Evolutionary conservation across 2,888 invertebrate species (phyloP).

Genomic region (Altica lythri): DNA sequence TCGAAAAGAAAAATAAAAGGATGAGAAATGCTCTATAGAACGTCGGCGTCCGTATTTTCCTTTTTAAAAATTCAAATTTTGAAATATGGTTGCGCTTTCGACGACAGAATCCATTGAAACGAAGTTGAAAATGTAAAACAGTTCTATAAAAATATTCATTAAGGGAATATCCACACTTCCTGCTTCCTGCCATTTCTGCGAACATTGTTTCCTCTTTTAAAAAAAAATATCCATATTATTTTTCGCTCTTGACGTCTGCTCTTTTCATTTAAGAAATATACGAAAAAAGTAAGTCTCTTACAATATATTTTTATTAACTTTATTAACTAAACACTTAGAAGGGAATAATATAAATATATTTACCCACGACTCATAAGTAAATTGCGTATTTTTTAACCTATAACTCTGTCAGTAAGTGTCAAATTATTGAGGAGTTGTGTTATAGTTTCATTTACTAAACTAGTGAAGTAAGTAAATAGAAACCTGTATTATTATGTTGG

Average conservation of each 20-base stretch:
- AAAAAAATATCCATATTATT: slow-evolving; percentile 50
- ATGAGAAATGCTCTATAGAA: not conserved
- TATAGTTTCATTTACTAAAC: too few relatives aligned
- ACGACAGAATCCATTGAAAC: slow-evolving; percentile 40
- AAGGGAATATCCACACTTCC: slow-evolving; percentile 54
- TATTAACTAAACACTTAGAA: too few relatives aligned
- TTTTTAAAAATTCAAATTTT: slow-evolving; percentile 39
- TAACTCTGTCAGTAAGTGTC: too few relatives aligned
- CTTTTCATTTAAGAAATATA: too few relatives aligned
- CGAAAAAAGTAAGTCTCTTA: too few relatives aligned
- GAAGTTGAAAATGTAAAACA: slow-evolving; percentile 49
- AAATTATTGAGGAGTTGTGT: too few relatives aligned
- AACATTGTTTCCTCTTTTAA: slow-evolving; percentile 45
- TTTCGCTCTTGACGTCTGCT: slow-evolving; percentile 51
- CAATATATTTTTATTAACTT: too few relatives aligned
- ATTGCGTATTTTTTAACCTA: too few relatives aligned
- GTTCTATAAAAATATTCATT: slow-evolving; percentile 54
- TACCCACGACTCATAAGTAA: too few relatives aligned
- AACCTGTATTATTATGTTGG: too few relatives aligned
- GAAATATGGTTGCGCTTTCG: slow-evolving; percentile 43
- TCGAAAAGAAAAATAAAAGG: not conserved
- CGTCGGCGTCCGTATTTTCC: slow-evolving; percentile 3
- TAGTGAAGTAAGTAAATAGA: too few relatives aligned
- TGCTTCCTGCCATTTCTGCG: slow-evolving; percentile 55
- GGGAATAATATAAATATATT: too few relatives aligned